Base-by-base conservation (phyloP, 2,797 vertebrate species). In the Orientallactaga sibirica region DNA sequence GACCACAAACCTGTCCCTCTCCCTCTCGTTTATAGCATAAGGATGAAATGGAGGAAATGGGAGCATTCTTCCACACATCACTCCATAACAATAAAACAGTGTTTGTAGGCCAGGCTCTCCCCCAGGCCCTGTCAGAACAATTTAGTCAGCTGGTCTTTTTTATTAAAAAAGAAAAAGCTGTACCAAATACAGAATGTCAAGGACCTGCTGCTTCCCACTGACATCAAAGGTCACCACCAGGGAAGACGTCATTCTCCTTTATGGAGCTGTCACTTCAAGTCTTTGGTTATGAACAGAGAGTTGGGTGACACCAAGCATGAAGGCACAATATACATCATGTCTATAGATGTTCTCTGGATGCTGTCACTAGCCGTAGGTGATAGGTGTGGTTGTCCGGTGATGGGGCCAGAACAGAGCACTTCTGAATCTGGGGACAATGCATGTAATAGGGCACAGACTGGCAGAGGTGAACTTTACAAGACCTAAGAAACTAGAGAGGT, bases 141-240 rank as follows among this genome's bases (percentile, higher is more conserved):
- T 74, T 88, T 73, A 62, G 24, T 43, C 62, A 80, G 61, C 73
- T 52, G 62, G 14, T 66, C 24, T 73, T 83, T 90, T 79, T 43
- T 12, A 67, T 82, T 41, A 82, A 84, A 64, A 68, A 25, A 80
- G 25, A 52, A 67, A 62, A 74, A 73, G 1, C 25, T 58, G 1
- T 22, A 22, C 83, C n/a, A n/a, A 92, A 55, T 52, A 88, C 18
- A 12, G 78, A 95, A 94, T 70, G 77, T 74, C 86, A 79, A 61
- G 27, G 52, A 81, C 68, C 18, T 0, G 0, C 24, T 20, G 67
- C 43, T 68, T 41, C 68, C 37, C 70, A 19, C 14, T 2, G 62
- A 68, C 70, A 12, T 18, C 29, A 71, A 41, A 88, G 71, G 27
- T 92, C 86, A 73, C 3, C 2, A 2, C 10, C 10, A 52, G 48